Evolutionary conservation across 2,888 invertebrate species (phyloP).

Genomic region (Pollenia griseotomentosa): DNA sequence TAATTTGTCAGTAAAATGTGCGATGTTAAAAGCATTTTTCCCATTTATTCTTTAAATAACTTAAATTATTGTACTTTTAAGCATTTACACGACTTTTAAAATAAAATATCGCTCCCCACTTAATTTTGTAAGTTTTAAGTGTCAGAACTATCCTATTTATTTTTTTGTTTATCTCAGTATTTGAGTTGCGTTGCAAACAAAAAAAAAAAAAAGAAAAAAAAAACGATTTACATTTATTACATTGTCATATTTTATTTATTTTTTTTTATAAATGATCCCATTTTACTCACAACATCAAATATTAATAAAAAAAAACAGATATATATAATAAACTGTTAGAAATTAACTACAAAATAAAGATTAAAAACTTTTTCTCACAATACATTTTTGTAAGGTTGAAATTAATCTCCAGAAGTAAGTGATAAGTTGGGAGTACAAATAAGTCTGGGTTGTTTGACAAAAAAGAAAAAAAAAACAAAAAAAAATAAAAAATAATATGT

Average conservation of each 20-base stretch:
- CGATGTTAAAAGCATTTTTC: constrained; percentile 3
- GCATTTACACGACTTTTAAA: neutral
- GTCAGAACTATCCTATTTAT: constrained; percentile 57
- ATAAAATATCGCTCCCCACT: constrained; percentile 4
- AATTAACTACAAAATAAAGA: constrained; percentile 57
- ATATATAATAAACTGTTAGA: constrained; percentile 70
- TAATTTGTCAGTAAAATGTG: constrained; percentile 17
- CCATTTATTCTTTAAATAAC: neutral
- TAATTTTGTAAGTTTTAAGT: constrained; percentile 51
- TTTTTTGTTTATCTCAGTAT: constrained; percentile 62
- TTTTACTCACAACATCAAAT: constrained; percentile 59
- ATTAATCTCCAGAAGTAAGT: neutral
- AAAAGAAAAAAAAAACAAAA: no score
- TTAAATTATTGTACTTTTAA: constrained; percentile 63
- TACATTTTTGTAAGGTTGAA: neutral
- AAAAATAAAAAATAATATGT: no score
- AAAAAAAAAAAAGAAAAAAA: neutral
- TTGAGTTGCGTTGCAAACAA: constrained; percentile 41
- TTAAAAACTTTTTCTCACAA: neutral
- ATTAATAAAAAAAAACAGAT: constrained; percentile 52
- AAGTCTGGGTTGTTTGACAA: neutral
- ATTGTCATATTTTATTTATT: constrained; percentile 40
- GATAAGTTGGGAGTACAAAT: no score
- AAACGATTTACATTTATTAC: neutral
- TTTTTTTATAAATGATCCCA: constrained; percentile 47